Evolutionary conservation across 2,113 vertebrate species (phyloP).

Genomic region (Onychorhynchus coronatus): DNA sequence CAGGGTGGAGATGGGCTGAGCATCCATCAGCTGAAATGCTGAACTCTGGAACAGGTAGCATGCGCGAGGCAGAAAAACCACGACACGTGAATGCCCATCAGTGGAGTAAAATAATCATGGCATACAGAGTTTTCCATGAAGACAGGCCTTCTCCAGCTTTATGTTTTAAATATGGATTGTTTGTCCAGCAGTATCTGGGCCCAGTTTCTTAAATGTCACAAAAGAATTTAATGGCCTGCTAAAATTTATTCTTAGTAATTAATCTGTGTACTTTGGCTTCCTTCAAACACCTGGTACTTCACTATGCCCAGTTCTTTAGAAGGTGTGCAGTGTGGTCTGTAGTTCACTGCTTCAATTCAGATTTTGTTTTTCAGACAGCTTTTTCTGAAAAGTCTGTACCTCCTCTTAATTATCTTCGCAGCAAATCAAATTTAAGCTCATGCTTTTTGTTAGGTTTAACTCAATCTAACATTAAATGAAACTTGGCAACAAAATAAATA

Average conservation of each 20-base stretch:
- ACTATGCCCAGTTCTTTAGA: neutral
- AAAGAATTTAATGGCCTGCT: neutral
- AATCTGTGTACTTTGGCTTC: neutral
- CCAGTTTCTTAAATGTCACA: neutral
- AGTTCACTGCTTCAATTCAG: neutral
- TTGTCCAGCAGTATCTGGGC: neutral
- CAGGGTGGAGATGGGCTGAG: neutral
- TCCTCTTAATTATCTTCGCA: conserved; percentile 24
- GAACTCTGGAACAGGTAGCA: neutral
- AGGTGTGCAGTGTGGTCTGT: neutral
- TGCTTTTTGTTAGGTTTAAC: conserved; percentile 38
- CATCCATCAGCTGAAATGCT: neutral
- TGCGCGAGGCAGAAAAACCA: neutral
- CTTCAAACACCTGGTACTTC: neutral
- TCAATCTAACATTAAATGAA: conserved; percentile 47
- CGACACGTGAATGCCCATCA: neutral
- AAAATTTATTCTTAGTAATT: neutral
- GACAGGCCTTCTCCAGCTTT: neutral
- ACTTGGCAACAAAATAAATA: conserved; percentile 22
- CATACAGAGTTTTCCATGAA: neutral
- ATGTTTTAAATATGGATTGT: neutral
- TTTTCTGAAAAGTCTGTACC: neutral
- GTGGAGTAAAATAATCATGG: neutral
- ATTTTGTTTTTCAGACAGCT: neutral
- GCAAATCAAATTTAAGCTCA: neutral